Evolutionary conservation across 2,888 invertebrate genomes (phyloP), one percentile per base, ranked within the genome.

Genomic region (Latrodectus elegans): DNA sequence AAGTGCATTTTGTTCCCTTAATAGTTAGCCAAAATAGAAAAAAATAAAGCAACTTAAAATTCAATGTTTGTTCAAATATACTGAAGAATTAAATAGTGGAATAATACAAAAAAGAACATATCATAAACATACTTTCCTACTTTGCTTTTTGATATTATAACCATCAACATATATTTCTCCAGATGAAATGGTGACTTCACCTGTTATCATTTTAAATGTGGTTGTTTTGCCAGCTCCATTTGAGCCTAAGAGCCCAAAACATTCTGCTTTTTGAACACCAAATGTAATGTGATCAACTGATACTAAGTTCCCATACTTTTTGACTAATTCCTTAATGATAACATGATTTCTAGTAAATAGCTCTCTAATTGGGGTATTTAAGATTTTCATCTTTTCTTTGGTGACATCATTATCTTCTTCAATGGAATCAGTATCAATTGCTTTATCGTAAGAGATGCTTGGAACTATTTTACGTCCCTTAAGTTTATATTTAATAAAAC

Each of bases 261-360:
- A 93, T 90, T 93, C 92, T 1, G 93, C 91, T 90, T 90, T 91
- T 11, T 92, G 94, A 10, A 96, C 94, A 0, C 94, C 94, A 91
- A 96, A 95, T 91, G 94, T 94, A 79, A 96, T 92, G 15, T 94
- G 94, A 70, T 94, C 93, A 0, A 96, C 95, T 0, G 95, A 95
- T 68, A 93, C 90, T 72, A 93, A 91, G 0, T 92, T 89, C 0
- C 92, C 92, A 90, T 95, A 95, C 70, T 92, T 93, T 92, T 96
- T 96, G 89, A 94, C 93, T 2, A 96, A 90, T 80, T 94, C 92
- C 75, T 93, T 91, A 0, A 94, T 94, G 8, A 95, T 90, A 90
- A 95, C 91, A 14, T 94, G 93, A 90, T 94, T 91, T 26, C 89
- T 89, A 6, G 82, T 11, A 17, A 89, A 87, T 10, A 91, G 81